These are phyloP conservation scores for Falco novaeseelandiae DNA, from an alignment of 2,797 vertebrate species.

Conservation along the genomic window DNA sequence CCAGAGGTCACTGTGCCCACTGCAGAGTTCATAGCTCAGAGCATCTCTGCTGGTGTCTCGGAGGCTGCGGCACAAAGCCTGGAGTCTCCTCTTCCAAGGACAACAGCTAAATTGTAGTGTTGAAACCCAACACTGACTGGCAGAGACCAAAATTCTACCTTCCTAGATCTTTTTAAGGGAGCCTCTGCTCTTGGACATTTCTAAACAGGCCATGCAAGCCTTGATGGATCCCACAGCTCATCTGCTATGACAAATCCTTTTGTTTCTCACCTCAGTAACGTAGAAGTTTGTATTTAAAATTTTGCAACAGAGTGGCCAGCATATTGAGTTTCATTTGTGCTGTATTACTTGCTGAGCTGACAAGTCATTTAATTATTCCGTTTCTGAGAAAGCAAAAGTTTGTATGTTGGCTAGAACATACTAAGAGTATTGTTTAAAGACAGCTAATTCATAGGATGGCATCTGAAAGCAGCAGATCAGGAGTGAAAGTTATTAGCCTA, in stretches of 20 bases:
- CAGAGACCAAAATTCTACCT: not conserved
- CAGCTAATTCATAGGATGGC: not conserved
- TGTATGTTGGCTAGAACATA: not conserved
- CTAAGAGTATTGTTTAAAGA: not conserved
- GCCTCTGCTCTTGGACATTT: not conserved
- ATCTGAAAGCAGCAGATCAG: not conserved
- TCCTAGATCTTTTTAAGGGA: not conserved
- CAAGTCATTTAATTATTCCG: not conserved
- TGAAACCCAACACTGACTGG: not conserved
- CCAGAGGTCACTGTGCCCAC: not conserved
- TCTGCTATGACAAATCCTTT: not conserved
- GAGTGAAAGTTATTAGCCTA: not conserved
- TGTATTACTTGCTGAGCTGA: not conserved
- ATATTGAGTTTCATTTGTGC: not conserved
- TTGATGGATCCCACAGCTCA: not conserved
- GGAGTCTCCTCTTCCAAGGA: not conserved
- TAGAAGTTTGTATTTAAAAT: not conserved
- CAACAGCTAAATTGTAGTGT: not conserved
- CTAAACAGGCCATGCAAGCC: not conserved
- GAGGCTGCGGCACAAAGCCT: not conserved
- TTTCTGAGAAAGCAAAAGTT: not conserved
- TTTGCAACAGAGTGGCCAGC: not conserved
- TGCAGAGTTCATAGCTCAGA: not conserved
- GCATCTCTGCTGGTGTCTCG: not conserved
- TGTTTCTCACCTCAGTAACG: not conserved